Evolutionary conservation across 2,888 invertebrate species (phyloP), one percentile per base, ranked within the genome.

Genomic region (Ochropleura plecta): DNA sequence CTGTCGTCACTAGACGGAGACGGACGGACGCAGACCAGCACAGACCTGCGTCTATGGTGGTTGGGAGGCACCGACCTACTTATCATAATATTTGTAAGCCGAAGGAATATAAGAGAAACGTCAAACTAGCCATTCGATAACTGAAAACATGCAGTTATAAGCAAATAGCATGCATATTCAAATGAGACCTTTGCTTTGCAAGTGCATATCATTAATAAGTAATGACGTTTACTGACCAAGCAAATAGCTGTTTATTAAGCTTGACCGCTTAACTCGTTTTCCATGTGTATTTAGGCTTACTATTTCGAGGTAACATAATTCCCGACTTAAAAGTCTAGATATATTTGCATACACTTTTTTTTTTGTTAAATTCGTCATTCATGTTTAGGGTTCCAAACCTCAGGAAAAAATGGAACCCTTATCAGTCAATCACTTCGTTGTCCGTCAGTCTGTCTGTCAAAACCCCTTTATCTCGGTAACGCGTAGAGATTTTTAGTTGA

Each of bases 101-200:
- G 1, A 20, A 65, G 12, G 2, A 48, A 77, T 42, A 55, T 20
- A 4, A 42, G 12, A 16, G 69, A 67, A 48, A 42, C 20, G 40
- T 44, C 40, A 40, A 68, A 48, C 64, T 12, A 70, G 12, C 3
- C 20, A 42, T 76, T 8, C 5, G 20, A n/a, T 53, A 42, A 51
- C 48, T 48, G 40, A 44, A 30, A 77, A 48, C 16, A 20, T 40
- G 5, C 20, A 48, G 53, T 75, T 49, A 62, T 44, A n/a, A 57
- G 20, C 44, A 78, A 78, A 70, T 46, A 76, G 42, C 20, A 40
- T 78, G 44, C 57, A 69, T 78, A 74, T 69, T 68, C 48, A 78
- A 75, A 70, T 78, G 20, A 70, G 44, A 51, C 40, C 49, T 70
- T 70, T 60, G 57, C 44, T 59, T 70, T 5, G 70, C 30, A 68